Conservation (phyloP, 2,113 vertebrate species). For the Hyperopisus bebe region DNA sequence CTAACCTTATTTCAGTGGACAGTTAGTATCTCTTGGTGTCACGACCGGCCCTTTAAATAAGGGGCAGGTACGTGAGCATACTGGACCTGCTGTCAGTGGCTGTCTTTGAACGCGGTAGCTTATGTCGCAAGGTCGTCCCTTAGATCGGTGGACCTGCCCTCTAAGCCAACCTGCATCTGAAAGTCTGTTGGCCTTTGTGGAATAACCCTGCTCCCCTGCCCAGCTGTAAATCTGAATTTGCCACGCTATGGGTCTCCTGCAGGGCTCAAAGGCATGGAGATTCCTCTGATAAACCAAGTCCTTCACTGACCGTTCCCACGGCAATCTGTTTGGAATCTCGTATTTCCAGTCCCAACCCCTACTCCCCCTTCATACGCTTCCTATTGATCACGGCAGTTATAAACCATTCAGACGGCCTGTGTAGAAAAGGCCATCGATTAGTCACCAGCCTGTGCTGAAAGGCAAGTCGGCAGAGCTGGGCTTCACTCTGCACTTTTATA, state of each 20-base stretch:
- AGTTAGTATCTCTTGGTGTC: not conserved
- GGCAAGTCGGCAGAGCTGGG: not conserved
- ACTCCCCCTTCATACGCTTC: not conserved
- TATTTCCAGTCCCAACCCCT: conserved; percentile 8
- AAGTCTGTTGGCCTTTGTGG: not conserved
- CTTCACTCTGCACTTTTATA: not conserved
- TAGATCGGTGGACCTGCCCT: not conserved
- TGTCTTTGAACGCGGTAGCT: not conserved
- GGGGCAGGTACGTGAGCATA: not conserved
- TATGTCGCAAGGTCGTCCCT: not conserved
- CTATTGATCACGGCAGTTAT: conserved; percentile 5
- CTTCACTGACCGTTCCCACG: conserved; percentile 13
- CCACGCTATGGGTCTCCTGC: not conserved
- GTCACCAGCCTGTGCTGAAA: not conserved
- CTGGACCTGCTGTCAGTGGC: not conserved
- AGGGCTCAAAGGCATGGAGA: conserved; percentile 9
- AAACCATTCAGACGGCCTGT: not conserved
- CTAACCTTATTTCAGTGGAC: not conserved
- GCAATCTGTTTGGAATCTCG: not conserved
- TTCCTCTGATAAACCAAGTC: conserved; percentile 7
- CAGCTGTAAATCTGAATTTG: not conserved
- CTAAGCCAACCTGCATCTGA: not conserved
- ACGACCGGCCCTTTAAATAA: not conserved
- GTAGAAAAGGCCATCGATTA: not conserved
- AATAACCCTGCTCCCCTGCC: not conserved